Evolutionary conservation across 2,797 vertebrate species (phyloP), one percentile per base, ranked within the genome.

Genomic region (Notolabrus celidotus): DNA sequence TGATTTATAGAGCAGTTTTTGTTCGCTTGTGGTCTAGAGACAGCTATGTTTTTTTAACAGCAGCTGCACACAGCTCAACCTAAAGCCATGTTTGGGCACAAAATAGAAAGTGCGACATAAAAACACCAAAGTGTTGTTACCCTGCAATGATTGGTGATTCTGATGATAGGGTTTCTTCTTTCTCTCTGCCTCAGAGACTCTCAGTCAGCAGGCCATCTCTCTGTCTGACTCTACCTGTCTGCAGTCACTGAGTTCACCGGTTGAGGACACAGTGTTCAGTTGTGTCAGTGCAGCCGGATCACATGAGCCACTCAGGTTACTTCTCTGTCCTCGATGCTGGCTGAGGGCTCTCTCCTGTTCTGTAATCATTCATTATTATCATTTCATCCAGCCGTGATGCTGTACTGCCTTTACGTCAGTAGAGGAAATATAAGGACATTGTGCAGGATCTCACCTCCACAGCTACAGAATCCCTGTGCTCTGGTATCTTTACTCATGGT

Each of bases 281-380:
- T 27, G 66, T 19, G 25, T 77, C 61, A 10, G 10, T 43, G 50
- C 43, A 45, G 67, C 31, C 10, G 9, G 42, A 14, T 63, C 39
- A 36, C 71, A 33, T 20, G 41, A 49, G 16, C 16, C 3, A 0
- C 76, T 79, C 68, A 50, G 65, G 64, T 75, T 58, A 67, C 62
- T 15, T 3, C 14, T 46, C 53, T 38, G 45, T 54, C 29, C n/a
- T 71, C 50, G 27, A 8, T 42, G 22, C 12, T 10, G 52, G 42
- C 38, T 29, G 31, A 34, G 53, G 1, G 39, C 19, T 74, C 43
- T 42, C 29, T 4, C n/a, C 1, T 29, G 27, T 56, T 9, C 45
- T 47, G 1, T 14, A 25, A 25, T 23, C 12, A 47, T 15, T 22
- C 1, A 10, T 45, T 23, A 7, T 15, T 23, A 47, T 47, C 14